Evolutionary conservation across 2,888 invertebrate genomes (phyloP).

Genomic region (Drosophila lutescens): DNA sequence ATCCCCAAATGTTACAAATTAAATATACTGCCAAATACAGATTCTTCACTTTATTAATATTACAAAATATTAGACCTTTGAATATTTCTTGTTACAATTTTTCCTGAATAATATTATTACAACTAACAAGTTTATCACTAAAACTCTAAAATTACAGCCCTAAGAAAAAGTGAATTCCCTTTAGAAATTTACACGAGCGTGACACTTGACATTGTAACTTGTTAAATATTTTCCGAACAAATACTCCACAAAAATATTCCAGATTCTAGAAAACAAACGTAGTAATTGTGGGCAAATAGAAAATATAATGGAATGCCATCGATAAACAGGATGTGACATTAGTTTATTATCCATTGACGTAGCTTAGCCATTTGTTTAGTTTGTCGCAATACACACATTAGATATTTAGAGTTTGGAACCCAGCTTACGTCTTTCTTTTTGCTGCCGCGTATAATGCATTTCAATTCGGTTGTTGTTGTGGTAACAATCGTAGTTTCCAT

Average conservation of each 20-base stretch:
- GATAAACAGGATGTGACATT: slow-evolving; percentile 62
- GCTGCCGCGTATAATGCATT: slow-evolving; percentile 45
- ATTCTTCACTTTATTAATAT: too few relatives aligned
- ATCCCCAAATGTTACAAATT: too few relatives aligned
- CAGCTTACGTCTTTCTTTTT: slow-evolving; percentile 60
- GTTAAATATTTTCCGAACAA: slow-evolving; percentile 46
- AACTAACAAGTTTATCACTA: background rate
- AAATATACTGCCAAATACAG: too few relatives aligned
- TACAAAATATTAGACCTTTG: too few relatives aligned
- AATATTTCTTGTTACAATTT: too few relatives aligned
- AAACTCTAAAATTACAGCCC: background rate
- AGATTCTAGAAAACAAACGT: slow-evolving; percentile 17
- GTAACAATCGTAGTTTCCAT: slow-evolving; percentile 76
- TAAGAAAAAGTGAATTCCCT: background rate
- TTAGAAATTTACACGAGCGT: slow-evolving; percentile 8
- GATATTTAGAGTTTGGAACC: slow-evolving; percentile 6
- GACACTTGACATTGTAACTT: slow-evolving; percentile 35
- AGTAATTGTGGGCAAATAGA: slow-evolving; percentile 54
- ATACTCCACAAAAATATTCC: slow-evolving; percentile 6
- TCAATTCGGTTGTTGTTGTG: slow-evolving; percentile 62
- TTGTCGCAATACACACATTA: slow-evolving; percentile 10
- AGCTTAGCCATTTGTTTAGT: slow-evolving; percentile 40
- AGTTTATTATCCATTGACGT: slow-evolving; percentile 62
- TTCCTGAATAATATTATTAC: too few relatives aligned
- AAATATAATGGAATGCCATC: slow-evolving; percentile 43